Evolutionary conservation across 2,113 vertebrate species (phyloP).

Genomic region (Nasalis larvatus): DNA sequence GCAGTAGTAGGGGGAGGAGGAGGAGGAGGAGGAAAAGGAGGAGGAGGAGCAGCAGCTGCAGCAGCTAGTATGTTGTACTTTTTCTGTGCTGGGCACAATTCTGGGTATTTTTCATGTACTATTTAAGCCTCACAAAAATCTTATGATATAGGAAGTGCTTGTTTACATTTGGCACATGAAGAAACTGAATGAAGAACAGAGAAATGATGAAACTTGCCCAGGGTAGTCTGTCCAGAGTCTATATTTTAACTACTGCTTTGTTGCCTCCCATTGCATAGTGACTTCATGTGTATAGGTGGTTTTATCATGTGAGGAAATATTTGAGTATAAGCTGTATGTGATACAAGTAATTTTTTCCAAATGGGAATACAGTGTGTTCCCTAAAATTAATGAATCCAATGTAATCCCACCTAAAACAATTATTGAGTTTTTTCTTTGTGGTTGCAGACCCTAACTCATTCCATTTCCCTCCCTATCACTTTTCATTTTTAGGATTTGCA

Average conservation of each 20-base stretch:
- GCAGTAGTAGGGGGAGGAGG: background rate
- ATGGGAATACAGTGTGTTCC: background rate
- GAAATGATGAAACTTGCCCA: background rate
- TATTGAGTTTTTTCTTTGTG: background rate
- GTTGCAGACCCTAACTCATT: background rate
- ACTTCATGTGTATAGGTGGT: accelerated
- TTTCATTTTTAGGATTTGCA: background rate
- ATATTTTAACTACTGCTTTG: background rate
- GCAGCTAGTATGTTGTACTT: background rate
- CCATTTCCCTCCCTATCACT: background rate
- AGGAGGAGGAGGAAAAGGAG: too few species aligned
- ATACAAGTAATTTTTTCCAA: background rate
- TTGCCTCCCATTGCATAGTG: background rate
- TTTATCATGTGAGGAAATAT: background rate
- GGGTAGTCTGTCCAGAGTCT: too few species aligned
- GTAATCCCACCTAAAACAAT: background rate
- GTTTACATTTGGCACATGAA: background rate
- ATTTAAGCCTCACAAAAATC: background rate
- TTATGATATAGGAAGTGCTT: background rate
- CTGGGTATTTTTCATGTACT: background rate
- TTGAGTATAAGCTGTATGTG: background rate
- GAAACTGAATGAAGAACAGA: background rate
- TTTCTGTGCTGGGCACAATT: background rate
- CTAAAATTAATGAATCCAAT: background rate
- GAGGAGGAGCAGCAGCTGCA: background rate